Conservation (phyloP, 2,797 vertebrate species). For the Epinephelus coioides region DNA sequence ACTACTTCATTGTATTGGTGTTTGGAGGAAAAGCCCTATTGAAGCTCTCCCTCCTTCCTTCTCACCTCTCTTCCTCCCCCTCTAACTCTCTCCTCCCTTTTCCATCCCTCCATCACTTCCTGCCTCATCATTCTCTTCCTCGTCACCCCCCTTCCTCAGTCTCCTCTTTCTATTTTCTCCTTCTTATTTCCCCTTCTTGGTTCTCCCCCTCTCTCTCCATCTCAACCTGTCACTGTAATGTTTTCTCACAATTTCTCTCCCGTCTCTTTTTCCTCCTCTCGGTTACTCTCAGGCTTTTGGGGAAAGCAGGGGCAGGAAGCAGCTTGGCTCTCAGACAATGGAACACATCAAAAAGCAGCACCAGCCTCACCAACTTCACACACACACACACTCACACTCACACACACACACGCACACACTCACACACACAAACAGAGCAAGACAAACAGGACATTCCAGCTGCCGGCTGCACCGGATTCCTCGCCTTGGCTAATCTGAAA, state of each 20-base stretch:
- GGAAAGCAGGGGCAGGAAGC: slow-evolving; percentile 84
- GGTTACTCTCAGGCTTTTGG: slow-evolving; percentile 76
- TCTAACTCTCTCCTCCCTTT: slow-evolving; percentile 68
- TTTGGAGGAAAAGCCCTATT: slow-evolving; percentile 85
- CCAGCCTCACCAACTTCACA: slow-evolving; percentile 81
- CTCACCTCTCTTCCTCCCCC: slow-evolving; percentile 79
- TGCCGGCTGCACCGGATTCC: slow-evolving; percentile 88
- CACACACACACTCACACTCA: slow-evolving; percentile 52
- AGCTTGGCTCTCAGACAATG: slow-evolving; percentile 89
- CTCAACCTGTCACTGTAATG: slow-evolving; percentile 42
- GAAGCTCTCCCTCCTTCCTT: slow-evolving; percentile 81
- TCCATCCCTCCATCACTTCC: slow-evolving; percentile 73
- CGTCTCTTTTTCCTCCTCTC: slow-evolving; percentile 46
- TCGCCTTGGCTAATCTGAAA: slow-evolving; percentile 85
- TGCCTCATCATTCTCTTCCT: slow-evolving; percentile 48
- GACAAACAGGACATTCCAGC: slow-evolving; percentile 91
- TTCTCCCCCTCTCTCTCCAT: slow-evolving; percentile 49
- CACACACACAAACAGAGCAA: slow-evolving; percentile 80
- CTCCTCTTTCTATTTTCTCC: slow-evolving; percentile 29
- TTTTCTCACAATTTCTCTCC: slow-evolving; percentile 51
- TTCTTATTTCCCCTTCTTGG: slow-evolving; percentile 30
- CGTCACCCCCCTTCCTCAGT: background rate
- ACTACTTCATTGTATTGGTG: slow-evolving; percentile 86
- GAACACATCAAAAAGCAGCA: slow-evolving; percentile 88
- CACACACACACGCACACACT: slow-evolving; percentile 42